Base-by-base conservation (phyloP, 2,797 vertebrate genomes). In the Lophotriccus pileatus region DNA sequence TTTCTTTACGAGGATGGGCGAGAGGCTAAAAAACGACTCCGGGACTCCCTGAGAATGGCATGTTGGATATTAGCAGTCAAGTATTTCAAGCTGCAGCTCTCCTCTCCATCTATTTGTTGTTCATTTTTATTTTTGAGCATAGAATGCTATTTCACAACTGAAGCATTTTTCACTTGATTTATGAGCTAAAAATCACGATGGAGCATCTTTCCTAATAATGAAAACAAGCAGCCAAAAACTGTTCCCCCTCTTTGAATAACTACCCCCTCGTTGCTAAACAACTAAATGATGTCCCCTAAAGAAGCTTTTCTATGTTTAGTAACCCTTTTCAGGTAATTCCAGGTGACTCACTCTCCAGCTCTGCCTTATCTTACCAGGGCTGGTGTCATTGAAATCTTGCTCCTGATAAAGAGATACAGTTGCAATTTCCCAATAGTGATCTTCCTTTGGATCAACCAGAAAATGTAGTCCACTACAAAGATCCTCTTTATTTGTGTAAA, bases 1-100 rank as follows among this genome's bases (percentile, higher is more conserved):
- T 97, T 97, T 95, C 93, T 95, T 93, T 86, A 74, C 21, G 53
- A 92, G 94, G 89, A 44, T 89, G 95, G 89, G 94, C 96, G 97
- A 78, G 90, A 60, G 91, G 94, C 91, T 96, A 94, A 93, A 94
- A 96, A 97, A 84, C 36, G 90, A 30, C 91, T 58, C 84, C 89
- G 96, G 94, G 96, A 94, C 95, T 96, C 93, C 64, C 90, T 96
- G 97, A 96, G 96, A 96, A 95, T 89, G 91, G 94, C 85, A 96
- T 93, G 88, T 84, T 83, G 78, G 76, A 95, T 97, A 94, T 96
- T 93, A 93, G 72, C 89, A 92, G 92, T 95, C 79, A 87, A 96
- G 60, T 92, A 89, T 96, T 97, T 90, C 55, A 74, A 94, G 93
- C 84, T 90, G 84, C 87, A 90, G 77, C 58, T 52, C 76, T 93